Conservation (phyloP, 1,140 invertebrate genomes). For the Trinorchestia longiramus region DNA sequence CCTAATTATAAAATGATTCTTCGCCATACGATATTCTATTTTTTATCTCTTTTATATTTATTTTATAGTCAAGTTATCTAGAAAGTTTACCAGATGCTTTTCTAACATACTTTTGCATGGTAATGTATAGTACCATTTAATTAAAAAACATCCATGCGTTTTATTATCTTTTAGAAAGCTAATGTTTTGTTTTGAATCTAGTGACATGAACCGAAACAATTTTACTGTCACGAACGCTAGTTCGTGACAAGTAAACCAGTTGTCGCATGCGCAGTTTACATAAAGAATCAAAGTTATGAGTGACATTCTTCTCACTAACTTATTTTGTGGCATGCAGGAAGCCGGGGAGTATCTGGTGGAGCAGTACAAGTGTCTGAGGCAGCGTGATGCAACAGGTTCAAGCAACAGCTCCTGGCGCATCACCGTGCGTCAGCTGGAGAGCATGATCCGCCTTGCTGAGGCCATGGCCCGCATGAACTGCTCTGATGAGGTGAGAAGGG, state of each 20-base stretch:
- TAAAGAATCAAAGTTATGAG: background rate
- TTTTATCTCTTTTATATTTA: no score
- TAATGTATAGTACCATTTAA: no score
- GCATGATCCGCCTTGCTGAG: constrained; percentile 95
- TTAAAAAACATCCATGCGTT: no score
- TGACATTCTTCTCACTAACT: background rate
- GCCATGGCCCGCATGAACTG: constrained; percentile 97
- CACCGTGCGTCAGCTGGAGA: constrained; percentile 99
- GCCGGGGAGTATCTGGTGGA: constrained; percentile 88
- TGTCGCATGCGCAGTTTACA: background rate
- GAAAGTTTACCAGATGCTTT: no score
- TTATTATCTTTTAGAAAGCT: no score
- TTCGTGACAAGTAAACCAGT: background rate
- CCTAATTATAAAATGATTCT: no score
- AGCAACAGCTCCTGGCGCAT: constrained; percentile 88
- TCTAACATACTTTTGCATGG: no score
- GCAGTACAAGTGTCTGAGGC: constrained; percentile 88
- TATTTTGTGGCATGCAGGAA: constrained; percentile 74
- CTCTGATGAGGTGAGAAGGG: constrained; percentile 80
- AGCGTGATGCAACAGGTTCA: constrained; percentile 81
- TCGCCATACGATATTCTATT: no score
- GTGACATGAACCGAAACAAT: no score
- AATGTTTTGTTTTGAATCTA: no score
- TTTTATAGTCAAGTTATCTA: no score
- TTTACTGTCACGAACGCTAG: no score